Evolutionary conservation across 2,113 vertebrate genomes (phyloP).

Genomic region (Conger conger): DNA sequence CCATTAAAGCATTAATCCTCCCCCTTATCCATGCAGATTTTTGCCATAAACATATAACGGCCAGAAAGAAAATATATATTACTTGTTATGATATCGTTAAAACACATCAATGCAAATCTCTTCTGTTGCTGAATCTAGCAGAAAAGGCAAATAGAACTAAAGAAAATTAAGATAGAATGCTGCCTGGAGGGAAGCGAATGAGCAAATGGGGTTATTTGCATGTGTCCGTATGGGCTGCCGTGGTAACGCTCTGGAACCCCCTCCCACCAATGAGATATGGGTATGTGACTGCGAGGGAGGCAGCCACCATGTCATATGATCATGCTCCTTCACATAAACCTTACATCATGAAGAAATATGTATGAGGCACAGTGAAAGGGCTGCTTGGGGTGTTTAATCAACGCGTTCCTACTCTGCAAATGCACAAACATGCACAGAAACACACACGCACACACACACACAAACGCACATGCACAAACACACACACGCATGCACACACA

Average conservation of each 20-base stretch:
- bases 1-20: background rate
- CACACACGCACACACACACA: too few relatives aligned
- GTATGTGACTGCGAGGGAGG: background rate
- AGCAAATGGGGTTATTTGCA: constrained; percentile 2
- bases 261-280: background rate
- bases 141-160: background rate
- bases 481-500: too few relatives aligned
- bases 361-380: background rate
- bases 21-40: background rate
- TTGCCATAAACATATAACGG: background rate
- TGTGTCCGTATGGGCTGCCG: background rate
- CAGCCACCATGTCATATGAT: background rate
- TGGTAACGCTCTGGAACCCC: background rate
- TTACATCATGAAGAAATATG: background rate
- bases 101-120: background rate
- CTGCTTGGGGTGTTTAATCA: background rate
- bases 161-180: background rate
- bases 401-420: background rate
- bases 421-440: background rate
- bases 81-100: background rate
- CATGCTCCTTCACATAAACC: background rate
- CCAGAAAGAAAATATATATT: background rate
- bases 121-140: background rate
- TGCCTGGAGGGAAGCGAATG: background rate
- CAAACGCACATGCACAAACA: too few relatives aligned